These are phyloP conservation scores for Phylloscopus collybita DNA, from an alignment of 2,797 vertebrate genomes.

Conservation along the genomic window DNA sequence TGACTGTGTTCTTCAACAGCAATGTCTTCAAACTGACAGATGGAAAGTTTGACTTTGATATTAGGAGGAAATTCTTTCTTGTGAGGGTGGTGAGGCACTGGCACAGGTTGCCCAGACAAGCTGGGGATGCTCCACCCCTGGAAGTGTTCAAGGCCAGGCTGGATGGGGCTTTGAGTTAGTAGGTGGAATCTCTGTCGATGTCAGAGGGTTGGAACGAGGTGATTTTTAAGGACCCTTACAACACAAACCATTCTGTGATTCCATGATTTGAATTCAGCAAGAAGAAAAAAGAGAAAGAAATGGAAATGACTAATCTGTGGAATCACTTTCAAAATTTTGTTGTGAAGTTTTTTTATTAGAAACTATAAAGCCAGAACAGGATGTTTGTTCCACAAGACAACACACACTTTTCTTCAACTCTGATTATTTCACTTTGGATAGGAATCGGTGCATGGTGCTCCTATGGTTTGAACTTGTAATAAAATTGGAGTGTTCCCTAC, in stretches of 20 bases:
- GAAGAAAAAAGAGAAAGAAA: not conserved
- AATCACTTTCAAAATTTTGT: not conserved
- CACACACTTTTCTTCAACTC: not conserved
- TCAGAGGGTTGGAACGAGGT: rapidly evolving
- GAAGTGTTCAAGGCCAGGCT: not conserved
- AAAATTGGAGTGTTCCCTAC: not conserved
- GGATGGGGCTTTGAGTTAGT: not conserved
- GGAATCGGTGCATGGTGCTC: not conserved
- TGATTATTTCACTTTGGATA: not conserved
- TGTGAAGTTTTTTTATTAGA: not conserved
- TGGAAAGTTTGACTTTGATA: not conserved
- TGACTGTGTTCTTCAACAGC: rapidly evolving
- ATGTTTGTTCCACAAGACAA: not conserved
- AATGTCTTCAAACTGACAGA: not conserved
- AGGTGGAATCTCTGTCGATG: not conserved
- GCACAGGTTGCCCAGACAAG: not conserved
- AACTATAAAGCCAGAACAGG: not conserved
- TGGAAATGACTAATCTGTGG: not conserved
- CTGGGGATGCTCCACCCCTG: rapidly evolving
- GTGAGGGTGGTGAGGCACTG: not conserved
- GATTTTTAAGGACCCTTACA: not conserved
- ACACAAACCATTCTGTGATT: not conserved
- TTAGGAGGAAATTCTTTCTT: not conserved
- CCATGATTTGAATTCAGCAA: not conserved
- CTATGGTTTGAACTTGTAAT: not conserved